Evolutionary conservation across 2,113 vertebrate species (phyloP), one percentile per base, ranked within the genome.

Genomic region (Sinocyclocheilus rhinocerous): DNA sequence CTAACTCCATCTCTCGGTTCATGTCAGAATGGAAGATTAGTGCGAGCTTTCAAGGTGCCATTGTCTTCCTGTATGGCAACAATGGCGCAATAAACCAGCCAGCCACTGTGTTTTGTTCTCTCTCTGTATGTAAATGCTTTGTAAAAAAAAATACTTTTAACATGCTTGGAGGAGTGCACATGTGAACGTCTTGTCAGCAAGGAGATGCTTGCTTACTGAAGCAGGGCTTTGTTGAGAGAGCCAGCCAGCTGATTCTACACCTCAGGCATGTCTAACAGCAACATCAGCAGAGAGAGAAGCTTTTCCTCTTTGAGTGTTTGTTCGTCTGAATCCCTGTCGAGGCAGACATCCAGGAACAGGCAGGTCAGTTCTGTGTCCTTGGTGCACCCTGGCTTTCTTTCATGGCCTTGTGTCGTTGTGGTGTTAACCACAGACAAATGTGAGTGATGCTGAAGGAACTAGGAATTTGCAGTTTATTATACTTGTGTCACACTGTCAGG

Each of bases 21-120:
- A 81, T 92, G 89, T 94, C 90, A 93, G 92, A 93, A 93, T 93
- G 90, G 88, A 94, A 94, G 94, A 95, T 94, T 94, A 93, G 16
- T 2, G 72, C 86, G 72, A 50, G 91, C 92, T 93, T 93, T 92
- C 85, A 88, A 93, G 90, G 91, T 93, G 91, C 93, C 92, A 86
- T 90, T 92, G 89, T 87, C 73, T 89, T 92, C 88, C 85, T 90
- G 91, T 91, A 83, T 76, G 88, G 18, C 92, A 88, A 94, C 93
- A 94, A 95, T 92, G 84, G 78, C 0, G 5, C 81, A 55, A 87
- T 90, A 93, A 94, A 93, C 89, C 92, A 92, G 89, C 86, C 90
- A 91, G 89, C 86, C 90, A 91, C 85, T 85, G 84, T 84, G 86
- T 91, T 93, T 94, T 91, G 89, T 93, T 88, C 42, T 82, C 85